Evolutionary conservation across 1,140 invertebrate genomes (phyloP).

Genomic region (Coboldia fuscipes): DNA sequence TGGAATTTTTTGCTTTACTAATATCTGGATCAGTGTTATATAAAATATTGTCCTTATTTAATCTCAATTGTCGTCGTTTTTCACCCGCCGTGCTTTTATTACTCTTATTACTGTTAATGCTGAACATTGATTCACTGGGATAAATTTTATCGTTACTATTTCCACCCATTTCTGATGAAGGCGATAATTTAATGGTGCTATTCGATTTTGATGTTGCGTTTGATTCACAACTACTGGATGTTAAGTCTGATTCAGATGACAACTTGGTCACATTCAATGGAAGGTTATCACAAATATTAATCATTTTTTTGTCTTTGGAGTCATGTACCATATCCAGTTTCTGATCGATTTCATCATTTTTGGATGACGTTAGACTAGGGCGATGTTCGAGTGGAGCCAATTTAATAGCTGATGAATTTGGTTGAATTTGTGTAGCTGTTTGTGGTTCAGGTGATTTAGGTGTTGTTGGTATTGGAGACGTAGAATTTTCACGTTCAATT

Average conservation of each 20-base stretch:
- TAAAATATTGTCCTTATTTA: conserved; percentile 19
- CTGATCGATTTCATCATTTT: neutral
- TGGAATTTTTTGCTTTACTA: conserved; percentile 9
- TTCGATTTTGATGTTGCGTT: no score
- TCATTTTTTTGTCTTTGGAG: conserved; percentile 19
- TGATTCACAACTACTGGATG: neutral
- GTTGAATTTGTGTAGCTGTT: neutral
- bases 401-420: neutral
- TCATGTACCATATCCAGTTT: neutral
- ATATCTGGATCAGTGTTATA: conserved; percentile 16
- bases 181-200: no score
- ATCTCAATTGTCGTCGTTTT: conserved; percentile 15
- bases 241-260: neutral
- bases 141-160: neutral
- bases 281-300: conserved; percentile 20
- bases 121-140: neutral
- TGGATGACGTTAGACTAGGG: neutral
- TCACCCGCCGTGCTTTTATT: conserved; percentile 4
- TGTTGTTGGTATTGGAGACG: neutral
- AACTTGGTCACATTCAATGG: conserved; percentile 8
- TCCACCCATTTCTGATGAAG: neutral
- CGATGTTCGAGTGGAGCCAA: neutral
- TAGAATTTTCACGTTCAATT: neutral
- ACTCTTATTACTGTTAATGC: neutral
- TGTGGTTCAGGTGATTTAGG: neutral